Conservation (phyloP, 2,113 vertebrate genomes). For the Hemiprocne comata region DNA sequence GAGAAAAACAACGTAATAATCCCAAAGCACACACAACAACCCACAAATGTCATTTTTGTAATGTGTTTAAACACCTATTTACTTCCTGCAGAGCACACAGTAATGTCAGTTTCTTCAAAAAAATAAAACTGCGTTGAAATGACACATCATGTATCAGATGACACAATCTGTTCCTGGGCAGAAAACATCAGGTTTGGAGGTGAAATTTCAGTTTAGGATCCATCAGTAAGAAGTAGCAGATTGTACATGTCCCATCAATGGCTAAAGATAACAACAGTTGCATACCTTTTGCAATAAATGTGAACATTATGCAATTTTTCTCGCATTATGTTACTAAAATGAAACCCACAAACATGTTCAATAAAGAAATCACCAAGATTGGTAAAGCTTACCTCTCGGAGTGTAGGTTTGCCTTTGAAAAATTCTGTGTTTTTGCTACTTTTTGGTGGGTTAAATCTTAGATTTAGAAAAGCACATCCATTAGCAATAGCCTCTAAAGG, state of each 20-base stretch:
- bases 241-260: not conserved
- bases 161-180: not conserved
- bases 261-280: not conserved
- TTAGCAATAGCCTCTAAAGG: constrained; percentile 97
- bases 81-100: not conserved
- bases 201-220: not conserved
- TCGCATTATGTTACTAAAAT: not conserved
- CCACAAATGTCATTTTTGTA: not conserved
- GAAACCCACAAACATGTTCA: not conserved
- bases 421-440: constrained; percentile 99
- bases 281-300: not conserved
- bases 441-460: constrained; percentile 92
- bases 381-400: constrained; percentile 88
- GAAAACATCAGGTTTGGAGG: not conserved
- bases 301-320: not conserved
- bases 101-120: not conserved
- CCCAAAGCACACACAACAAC: not conserved
- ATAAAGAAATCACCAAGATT: not conserved
- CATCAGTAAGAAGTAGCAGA: not conserved
- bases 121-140: not conserved
- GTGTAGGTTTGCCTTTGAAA: constrained; percentile 97
- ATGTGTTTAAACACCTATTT: not conserved
- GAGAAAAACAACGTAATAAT: not conserved
- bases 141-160: not conserved
- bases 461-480: constrained; percentile 95